Conservation (phyloP, 2,888 invertebrate genomes). For the Suillia variegata region DNA sequence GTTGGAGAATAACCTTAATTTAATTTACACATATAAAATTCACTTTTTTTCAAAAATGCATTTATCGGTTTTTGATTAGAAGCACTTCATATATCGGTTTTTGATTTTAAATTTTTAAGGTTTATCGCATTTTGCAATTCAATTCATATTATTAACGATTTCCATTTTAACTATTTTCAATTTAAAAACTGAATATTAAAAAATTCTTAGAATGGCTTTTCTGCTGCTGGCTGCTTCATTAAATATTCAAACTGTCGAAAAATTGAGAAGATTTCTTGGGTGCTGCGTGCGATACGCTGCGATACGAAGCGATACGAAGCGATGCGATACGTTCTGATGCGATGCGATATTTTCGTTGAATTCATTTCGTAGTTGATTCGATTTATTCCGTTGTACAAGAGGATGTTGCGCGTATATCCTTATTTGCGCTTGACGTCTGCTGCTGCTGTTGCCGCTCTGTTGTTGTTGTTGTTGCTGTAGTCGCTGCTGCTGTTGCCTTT, state of each 20-base stretch:
- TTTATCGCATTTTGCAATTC: no score
- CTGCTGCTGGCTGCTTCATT: constrained; percentile 1
- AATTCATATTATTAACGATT: no score
- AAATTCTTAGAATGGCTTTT: no score
- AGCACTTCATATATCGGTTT: no score
- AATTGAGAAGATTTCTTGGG: neutral
- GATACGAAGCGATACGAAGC: neutral
- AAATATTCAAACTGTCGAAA: constrained; percentile 6
- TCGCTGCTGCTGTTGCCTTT: neutral
- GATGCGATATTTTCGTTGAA: neutral
- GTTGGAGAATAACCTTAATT: no score
- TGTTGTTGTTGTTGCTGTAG: neutral
- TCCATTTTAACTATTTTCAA: no score
- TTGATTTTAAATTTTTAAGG: no score
- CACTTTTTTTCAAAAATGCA: no score
- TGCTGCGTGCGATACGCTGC: neutral
- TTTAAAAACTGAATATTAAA: no score
- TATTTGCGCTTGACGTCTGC: neutral
- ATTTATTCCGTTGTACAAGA: neutral
- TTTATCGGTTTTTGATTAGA: no score
- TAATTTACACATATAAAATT: no score
- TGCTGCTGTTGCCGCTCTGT: neutral
- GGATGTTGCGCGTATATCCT: neutral
- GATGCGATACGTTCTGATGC: neutral
- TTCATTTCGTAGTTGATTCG: neutral